Base-by-base conservation (phyloP, 1,140 invertebrate species). In the Rhyzopertha dominica region DNA sequence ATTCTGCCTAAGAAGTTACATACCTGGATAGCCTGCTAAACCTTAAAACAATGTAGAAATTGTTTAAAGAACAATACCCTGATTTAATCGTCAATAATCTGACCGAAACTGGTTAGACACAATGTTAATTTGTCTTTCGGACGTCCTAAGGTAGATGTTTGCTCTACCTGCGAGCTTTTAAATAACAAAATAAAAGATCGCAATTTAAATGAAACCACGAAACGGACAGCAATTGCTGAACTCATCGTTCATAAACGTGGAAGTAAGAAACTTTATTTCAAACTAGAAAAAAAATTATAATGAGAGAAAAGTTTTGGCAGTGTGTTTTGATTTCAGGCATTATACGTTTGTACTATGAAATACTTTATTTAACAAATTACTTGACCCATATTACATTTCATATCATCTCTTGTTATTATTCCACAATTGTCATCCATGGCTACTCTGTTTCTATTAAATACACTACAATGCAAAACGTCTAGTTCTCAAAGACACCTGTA, bases 111-210 rank as follows among this genome's bases (percentile, higher is more conserved):
- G 13, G 25, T 39, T 22, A n/a, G 37, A 14, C 13, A 25, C 25
- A 39, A 39, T 39, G 25, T 25, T 39, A n/a, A 17, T 17, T 37
- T 37, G 19, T 19, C n/a, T 19, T 22, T 40, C 14, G 39, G 39
- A 8, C 3, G 25, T 5, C 28, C 39, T 16, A 17, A 42, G 16
- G 16, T 29, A 9, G 25, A 42, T 30, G 28, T 42, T 30, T 42
- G 39, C 31, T 42, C 39, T 10, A 42, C 25, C 5, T 42, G 25
- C 31, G 39, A 42, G 19, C 5, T 10, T 17, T 14, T 42, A 19
- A 30, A 29, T 20, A 31, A 14, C 3, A 42, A 42, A 31, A 42
- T 42, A 28, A 39, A 39, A 16, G 19, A 26, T 26, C 5, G 4
- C 4, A 5, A 26, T 39, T 16, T 39, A 10, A 30, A 42, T 22